Base-by-base conservation (phyloP, 2,888 invertebrate genomes). In the Ommatoiulus sabulosus region DNA sequence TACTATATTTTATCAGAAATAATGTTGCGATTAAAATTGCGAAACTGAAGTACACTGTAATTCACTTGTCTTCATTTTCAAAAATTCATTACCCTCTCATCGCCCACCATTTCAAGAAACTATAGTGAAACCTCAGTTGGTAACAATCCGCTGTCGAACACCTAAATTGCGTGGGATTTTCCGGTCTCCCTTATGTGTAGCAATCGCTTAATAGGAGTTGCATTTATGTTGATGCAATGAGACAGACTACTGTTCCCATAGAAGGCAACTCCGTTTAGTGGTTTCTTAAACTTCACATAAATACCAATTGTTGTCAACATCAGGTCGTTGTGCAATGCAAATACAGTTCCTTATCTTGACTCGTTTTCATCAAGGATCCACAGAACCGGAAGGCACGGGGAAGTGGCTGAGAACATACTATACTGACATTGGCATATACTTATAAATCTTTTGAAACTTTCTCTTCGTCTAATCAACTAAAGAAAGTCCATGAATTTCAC, bases 251-350 rank as follows among this genome's bases (percentile, higher is more conserved):
- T 17, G 20, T 63, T 63, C 63, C 20, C 63, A 63, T 10, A 63
- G 63, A 63, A 63, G 63, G 63, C 63, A 63, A 63, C 63, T 4
- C n/a, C 63, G 7, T 63, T 63, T 63, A 63, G 63, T 63, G 63
- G 63, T 63, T 63, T 63, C 63, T 63, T n/a, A 63, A 63, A 63
- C 63, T 63, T 63, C 63, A n/a, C 63, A 63, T 63, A 63, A 63
- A 63, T 63, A 63, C 63, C 63, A 63, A 63, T 63, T 63, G 63
- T 63, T 63, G 63, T 63, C 63, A 63, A 63, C 63, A 63, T 63
- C n/a, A 63, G 63, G 3, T 63, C 20, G 63, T 63, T 63, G n/a
- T 63, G n/a, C 63, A n/a, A n/a, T 63, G 63, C 7, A 63, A 63
- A 63, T 63, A 20, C 20, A n/a, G 20, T n/a, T 63, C 63, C n/a